These are phyloP conservation scores for Smithornis capensis DNA, from an alignment of 2,113 vertebrate species.

Conservation along the genomic window DNA sequence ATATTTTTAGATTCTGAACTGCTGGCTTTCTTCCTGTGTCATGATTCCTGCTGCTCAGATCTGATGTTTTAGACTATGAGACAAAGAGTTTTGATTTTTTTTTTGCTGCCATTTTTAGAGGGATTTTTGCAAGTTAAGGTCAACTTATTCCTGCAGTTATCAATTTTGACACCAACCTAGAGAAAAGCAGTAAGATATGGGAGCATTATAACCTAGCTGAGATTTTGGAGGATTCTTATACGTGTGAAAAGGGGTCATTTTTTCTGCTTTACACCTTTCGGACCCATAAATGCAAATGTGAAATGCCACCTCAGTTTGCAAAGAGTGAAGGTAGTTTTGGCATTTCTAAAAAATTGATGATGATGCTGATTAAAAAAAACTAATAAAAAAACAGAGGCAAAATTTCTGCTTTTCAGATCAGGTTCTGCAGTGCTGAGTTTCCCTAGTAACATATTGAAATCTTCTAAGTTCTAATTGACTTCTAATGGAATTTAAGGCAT, in stretches of 20 bases:
- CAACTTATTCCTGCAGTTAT: background rate
- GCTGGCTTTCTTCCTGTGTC: conserved; percentile 50
- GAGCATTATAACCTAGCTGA: background rate
- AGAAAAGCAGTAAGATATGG: background rate
- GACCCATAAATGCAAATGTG: background rate
- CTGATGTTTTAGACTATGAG: conserved; percentile 11
- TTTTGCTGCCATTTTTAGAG: background rate
- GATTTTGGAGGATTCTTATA: background rate
- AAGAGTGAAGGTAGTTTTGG: background rate
- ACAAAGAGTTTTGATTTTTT: background rate
- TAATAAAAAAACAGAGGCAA: background rate
- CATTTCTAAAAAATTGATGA: background rate
- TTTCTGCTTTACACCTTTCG: background rate
- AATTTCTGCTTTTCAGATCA: background rate
- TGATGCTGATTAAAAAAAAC: background rate
- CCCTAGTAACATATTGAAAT: background rate
- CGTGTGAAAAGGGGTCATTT: background rate
- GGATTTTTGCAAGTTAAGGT: background rate
- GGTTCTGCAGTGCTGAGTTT: background rate
- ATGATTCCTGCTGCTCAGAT: conserved; percentile 18
- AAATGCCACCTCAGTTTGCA: background rate
- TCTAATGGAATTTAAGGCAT: background rate
- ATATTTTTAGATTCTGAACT: conserved; percentile 52
- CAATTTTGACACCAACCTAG: background rate
- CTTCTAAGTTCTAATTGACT: background rate